phyloP scores from a whole-genome alignment of 2,888 invertebrate species.

The Cetonia aurata region DNA sequence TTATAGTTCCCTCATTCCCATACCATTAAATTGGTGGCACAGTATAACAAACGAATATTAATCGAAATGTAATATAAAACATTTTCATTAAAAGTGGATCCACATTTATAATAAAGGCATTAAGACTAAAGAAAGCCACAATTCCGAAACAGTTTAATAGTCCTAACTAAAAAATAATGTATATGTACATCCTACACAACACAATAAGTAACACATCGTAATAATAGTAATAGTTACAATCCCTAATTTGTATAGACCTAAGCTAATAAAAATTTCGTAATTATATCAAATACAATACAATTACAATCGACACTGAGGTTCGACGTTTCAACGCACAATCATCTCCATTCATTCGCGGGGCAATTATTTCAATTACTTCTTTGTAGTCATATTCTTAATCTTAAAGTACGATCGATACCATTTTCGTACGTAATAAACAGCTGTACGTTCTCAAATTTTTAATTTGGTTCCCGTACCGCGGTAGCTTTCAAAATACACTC shows the following conservation, averaged over 20 bases:
- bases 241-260: conserved; percentile 13
- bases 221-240: conserved; percentile 9
- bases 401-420: conserved; percentile 25
- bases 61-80: too few relatives aligned
- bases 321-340: not conserved
- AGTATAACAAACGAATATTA: too few relatives aligned
- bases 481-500: conserved; percentile 28
- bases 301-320: conserved; percentile 16
- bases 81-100: too few relatives aligned
- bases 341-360: not conserved
- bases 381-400: conserved; percentile 11
- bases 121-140: too few relatives aligned
- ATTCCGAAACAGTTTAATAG: too few relatives aligned
- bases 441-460: conserved; percentile 29
- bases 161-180: too few relatives aligned
- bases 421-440: conserved; percentile 25
- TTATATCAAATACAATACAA: conserved; percentile 6
- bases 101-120: too few relatives aligned
- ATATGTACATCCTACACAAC: conserved; percentile 1
- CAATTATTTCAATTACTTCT: conserved; percentile 33
- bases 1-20: conserved; percentile 3
- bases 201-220: too few relatives aligned
- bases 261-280: conserved; percentile 33
- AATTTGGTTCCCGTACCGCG: conserved; percentile 24
- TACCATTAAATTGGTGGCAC: too few relatives aligned